Conservation (phyloP, 1,140 invertebrate genomes). For the Drosophila neocordata region DNA sequence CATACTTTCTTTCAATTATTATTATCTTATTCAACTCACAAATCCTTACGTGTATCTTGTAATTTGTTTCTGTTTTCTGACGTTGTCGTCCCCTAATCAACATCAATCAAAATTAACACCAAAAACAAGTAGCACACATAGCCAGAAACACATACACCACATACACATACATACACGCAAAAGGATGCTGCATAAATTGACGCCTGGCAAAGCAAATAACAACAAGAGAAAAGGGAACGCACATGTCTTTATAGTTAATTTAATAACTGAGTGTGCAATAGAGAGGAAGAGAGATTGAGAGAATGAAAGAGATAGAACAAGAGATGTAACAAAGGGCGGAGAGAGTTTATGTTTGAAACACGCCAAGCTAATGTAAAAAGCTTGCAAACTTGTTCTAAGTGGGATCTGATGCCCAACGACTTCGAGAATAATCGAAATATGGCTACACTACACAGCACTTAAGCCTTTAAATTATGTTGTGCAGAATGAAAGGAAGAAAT, state of each 20-base stretch:
- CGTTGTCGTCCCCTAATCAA: conserved; percentile 26
- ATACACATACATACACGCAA: neutral
- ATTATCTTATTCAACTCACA: no score
- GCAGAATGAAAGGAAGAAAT: conserved; percentile 6
- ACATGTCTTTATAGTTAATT: conserved; percentile 34
- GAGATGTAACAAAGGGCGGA: neutral
- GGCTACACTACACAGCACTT: conserved; percentile 11
- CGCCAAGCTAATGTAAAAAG: conserved; percentile 22
- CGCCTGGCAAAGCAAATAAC: neutral
- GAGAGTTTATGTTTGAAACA: conserved; percentile 26
- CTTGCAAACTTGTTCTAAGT: neutral
- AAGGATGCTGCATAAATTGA: conserved; percentile 36
- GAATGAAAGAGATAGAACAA: neutral
- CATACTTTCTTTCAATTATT: no score
- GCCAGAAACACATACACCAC: no score
- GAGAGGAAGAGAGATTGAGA: neutral
- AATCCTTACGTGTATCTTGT: no score
- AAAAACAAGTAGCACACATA: conserved; percentile 14
- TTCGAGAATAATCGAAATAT: conserved; percentile 16
- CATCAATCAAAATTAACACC: conserved; percentile 35
- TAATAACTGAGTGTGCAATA: conserved; percentile 27
- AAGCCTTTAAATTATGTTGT: conserved; percentile 35
- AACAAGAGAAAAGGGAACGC: conserved; percentile 24
- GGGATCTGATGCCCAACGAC: neutral
- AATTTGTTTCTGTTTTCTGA: conserved; percentile 15